These are phyloP conservation scores for Atta colombica DNA, from an alignment of 1,140 invertebrate genomes.

Conservation along the genomic window DNA sequence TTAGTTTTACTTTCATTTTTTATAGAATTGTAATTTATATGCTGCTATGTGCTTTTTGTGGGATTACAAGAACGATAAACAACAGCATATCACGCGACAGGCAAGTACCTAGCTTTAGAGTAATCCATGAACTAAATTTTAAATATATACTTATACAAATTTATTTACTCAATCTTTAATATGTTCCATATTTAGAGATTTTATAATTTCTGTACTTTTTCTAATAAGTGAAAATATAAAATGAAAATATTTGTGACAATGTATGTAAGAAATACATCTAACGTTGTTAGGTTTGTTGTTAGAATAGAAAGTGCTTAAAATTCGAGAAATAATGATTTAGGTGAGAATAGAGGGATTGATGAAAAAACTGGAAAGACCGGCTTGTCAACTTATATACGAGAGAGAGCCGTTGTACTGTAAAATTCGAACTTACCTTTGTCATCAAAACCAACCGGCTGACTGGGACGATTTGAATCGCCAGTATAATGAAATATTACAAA, in stretches of 20 bases:
- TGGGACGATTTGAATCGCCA: conserved; percentile 84
- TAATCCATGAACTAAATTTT: not conserved
- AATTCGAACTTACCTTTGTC: conserved; percentile 84
- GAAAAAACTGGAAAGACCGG: conserved; percentile 75
- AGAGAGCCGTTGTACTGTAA: conserved; percentile 85
- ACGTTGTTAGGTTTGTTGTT: not conserved
- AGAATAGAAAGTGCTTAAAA: not conserved
- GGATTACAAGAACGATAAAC: conserved; percentile 81
- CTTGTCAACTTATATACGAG: conserved; percentile 83
- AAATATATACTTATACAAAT: not conserved
- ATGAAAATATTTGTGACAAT: not conserved
- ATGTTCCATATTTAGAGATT: not conserved
- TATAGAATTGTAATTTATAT: conserved; percentile 38
- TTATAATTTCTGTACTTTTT: conserved; percentile 1
- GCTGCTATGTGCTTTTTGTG: conserved; percentile 87
- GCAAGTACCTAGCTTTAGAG: conserved; percentile 68
- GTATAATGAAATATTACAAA: conserved; percentile 81
- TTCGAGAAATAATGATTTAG: conserved; percentile 71
- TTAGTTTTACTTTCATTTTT: not conserved
- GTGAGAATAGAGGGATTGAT: conserved; percentile 84
- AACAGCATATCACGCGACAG: conserved; percentile 81
- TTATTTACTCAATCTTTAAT: not conserved
- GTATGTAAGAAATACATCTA: not conserved
- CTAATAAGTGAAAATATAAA: not conserved
- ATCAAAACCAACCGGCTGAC: conserved; percentile 82